Percentiles rank a stretch among this genome's conserved stretches.
These are phyloP conservation scores for Hirundichthys speculiger DNA, from an alignment of 2,113 vertebrate species.

Conservation along the genomic window DNA sequence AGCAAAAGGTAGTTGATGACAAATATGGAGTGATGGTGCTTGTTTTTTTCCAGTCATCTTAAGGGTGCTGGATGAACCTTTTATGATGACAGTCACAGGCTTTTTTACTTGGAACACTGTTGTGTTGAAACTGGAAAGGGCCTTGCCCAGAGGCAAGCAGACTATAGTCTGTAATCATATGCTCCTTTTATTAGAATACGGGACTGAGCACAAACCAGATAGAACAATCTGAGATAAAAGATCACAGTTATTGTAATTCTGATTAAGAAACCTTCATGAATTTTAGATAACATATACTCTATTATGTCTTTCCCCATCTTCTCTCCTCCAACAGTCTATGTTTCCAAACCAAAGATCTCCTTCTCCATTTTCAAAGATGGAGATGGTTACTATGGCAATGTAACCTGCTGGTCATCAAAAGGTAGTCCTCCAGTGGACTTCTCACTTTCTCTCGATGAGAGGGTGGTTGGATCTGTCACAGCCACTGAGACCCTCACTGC, in stretches of 20 bases:
- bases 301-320: background rate
- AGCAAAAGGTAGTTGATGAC: too few relatives aligned
- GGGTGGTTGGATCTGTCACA: constrained; percentile 9
- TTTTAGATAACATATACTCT: too few relatives aligned
- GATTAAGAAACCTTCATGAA: too few relatives aligned
- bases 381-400: constrained; percentile 51
- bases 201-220: too few relatives aligned
- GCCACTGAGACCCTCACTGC: constrained; percentile 34
- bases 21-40: too few relatives aligned
- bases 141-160: background rate
- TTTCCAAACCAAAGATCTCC: constrained; percentile 72
- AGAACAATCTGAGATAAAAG: too few relatives aligned
- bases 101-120: background rate
- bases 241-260: too few relatives aligned
- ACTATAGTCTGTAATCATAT: background rate
- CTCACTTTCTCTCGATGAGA: constrained; percentile 57
- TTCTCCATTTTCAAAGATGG: constrained; percentile 61
- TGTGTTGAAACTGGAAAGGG: background rate
- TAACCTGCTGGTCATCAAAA: constrained; percentile 70
- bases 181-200: too few relatives aligned
- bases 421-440: constrained; percentile 80
- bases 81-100: too few relatives aligned
- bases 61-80: background rate
- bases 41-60: background rate
- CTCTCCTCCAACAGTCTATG: constrained; percentile 56